Evolutionary conservation across 2,113 vertebrate genomes (phyloP), one percentile per base, ranked within the genome.

Genomic region (Jacana jacana): DNA sequence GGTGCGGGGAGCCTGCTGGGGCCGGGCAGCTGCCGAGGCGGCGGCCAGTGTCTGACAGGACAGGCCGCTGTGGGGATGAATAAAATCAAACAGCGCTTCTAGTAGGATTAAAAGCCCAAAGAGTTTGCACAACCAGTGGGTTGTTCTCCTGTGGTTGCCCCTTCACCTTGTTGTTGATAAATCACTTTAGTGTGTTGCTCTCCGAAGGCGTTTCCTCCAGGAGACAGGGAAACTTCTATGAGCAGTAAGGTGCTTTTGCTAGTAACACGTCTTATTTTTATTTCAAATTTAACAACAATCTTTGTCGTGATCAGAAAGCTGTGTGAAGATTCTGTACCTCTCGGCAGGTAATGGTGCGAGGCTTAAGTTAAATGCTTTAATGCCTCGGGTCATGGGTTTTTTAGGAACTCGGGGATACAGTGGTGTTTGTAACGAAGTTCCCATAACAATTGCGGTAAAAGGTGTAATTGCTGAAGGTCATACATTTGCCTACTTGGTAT

Each of bases 251-350:
- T 11, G 6, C 0, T 27, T 37, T 70, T 49, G 13, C 10, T 60
- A 2, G 9, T 18, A 24, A 17, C 0, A 4, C 4, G 39, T 18
- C 73, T 68, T 4, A 4, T 11, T 77, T 60, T 1, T 24, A 0
- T 44, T 13, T 76, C 35, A 40, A 11, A 11, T n/a, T 19, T 16
- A 11, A 40, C 35, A 35, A 60, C 33, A 44, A 4, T 7, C 13
- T 18, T 0, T 35, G 1, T 22, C 7, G 0, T 1, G 11, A 11
- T 17, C 31, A 31, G 52, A 27, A 42, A 31, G 11, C 19, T 68
- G 5, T 18, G 7, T 42, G 60, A 22, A 42, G 48, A 39, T 13
- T 22, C 31, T 18, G 5, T 17, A 2, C 4, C 4, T 60, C 39
- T n/a, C 30, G 14, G 8, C 51, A 4, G 23, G 51, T 30, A 31